Conservation (phyloP, 1,140 invertebrate genomes). For the Papilio xuthus region DNA sequence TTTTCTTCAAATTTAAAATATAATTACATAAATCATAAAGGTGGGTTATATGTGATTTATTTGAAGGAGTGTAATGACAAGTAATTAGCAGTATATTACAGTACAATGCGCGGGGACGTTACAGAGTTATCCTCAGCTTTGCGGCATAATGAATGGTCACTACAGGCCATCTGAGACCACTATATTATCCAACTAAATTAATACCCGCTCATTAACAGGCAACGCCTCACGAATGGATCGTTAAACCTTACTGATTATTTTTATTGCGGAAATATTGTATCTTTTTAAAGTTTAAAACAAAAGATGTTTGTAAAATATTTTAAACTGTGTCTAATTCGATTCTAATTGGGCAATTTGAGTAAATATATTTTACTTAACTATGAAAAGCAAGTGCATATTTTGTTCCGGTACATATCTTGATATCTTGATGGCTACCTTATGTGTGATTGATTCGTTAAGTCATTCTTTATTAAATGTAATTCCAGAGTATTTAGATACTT, state of each 20-base stretch:
- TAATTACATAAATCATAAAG: neutral
- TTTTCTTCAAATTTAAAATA: too few relatives aligned
- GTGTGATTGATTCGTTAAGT: too few relatives aligned
- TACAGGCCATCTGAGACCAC: slow-evolving; percentile 70
- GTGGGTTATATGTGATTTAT: slow-evolving; percentile 40
- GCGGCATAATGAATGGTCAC: slow-evolving; percentile 65
- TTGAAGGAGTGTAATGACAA: slow-evolving; percentile 67
- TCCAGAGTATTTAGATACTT: too few relatives aligned
- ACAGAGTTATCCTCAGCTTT: slow-evolving; percentile 71
- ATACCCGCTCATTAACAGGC: slow-evolving; percentile 57
- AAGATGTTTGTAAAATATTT: slow-evolving; percentile 9
- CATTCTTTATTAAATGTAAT: too few relatives aligned
- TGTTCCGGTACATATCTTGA: too few relatives aligned
- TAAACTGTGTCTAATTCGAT: neutral
- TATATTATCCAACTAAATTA: slow-evolving; percentile 60
- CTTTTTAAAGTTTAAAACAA: neutral
- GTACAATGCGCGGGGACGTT: slow-evolving; percentile 59
- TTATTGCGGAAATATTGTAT: neutral
- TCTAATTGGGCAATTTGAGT: too few relatives aligned
- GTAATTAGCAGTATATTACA: slow-evolving; percentile 73
- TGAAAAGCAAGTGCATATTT: too few relatives aligned
- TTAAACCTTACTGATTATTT: slow-evolving; percentile 43
- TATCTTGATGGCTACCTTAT: too few relatives aligned
- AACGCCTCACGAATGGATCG: slow-evolving; percentile 49
- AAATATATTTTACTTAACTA: too few relatives aligned